phyloP scores from a whole-genome alignment of 2,113 vertebrate species.

The Brachyhypopomus occidentalis region DNA sequence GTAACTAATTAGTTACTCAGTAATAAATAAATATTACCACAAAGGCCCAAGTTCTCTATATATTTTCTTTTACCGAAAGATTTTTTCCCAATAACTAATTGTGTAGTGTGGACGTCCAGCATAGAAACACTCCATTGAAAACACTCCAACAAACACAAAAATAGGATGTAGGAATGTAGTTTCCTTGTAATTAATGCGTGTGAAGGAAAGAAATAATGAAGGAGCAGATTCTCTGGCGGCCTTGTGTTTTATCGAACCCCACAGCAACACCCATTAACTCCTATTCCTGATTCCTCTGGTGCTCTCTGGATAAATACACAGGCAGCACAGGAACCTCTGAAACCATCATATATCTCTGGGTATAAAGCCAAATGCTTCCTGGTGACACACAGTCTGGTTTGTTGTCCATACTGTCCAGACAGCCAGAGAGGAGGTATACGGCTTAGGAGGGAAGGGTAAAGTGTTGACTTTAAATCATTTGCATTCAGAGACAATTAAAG shows the following conservation, averaged over 20 bases:
- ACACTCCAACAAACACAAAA: conserved; percentile 9
- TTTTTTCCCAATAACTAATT: not conserved
- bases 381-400: not conserved
- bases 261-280: not conserved
- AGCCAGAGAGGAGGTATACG: not conserved
- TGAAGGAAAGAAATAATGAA: conserved; percentile 21
- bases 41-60: not conserved
- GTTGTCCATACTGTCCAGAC: not conserved
- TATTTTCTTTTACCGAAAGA: not conserved
- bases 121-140: not conserved
- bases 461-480: not conserved
- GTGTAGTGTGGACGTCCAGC: not conserved
- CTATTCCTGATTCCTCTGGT: not conserved
- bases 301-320: conserved; percentile 6
- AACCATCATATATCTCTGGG: conserved; percentile 17
- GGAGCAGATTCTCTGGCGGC: not conserved
- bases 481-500: conserved; percentile 62
- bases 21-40: not conserved
- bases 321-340: not conserved
- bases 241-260: not conserved
- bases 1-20: not conserved
- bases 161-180: not conserved
- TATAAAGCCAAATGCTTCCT: not conserved
- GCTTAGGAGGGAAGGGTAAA: not conserved
- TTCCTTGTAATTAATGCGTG: conserved; percentile 31